Conservation (phyloP, 2,113 vertebrate species). For the Fukomys damarensis region DNA sequence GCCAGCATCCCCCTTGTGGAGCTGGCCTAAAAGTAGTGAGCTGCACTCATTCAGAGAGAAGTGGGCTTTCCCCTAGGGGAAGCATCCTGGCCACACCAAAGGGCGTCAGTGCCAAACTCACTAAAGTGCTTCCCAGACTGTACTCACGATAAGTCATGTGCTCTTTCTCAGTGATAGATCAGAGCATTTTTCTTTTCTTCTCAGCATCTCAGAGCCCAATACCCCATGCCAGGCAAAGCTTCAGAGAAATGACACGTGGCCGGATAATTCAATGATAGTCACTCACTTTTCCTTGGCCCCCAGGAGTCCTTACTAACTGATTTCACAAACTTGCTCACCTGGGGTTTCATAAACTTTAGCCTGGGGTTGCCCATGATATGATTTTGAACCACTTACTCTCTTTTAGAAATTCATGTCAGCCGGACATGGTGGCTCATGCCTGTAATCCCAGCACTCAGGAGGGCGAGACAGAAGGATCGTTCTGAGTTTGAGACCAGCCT, state of each 20-base stretch:
- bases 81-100: no score
- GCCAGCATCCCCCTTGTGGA: not conserved
- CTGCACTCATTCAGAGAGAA: not conserved
- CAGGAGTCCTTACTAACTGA: not conserved
- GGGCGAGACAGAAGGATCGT: no score
- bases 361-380: not conserved
- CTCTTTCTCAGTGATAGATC: not conserved
- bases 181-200: not conserved
- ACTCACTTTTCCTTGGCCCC: not conserved
- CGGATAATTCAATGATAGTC: not conserved
- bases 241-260: not conserved
- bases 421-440: no score
- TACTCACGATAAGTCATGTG: not conserved
- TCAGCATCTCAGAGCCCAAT: not conserved
- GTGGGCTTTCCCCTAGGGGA: not conserved
- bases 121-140: not conserved
- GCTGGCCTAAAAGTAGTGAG: fast-evolving
- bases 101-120: not conserved
- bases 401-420: slow-evolving; percentile 54
- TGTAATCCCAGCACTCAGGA: no score
- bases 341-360: not conserved
- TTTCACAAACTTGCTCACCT: not conserved
- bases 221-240: not conserved
- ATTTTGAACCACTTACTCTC: slow-evolving; percentile 20
- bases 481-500: no score